A percentile compares a stretch with the other conserved stretches of the same genome.
Evolutionary conservation across 1,140 invertebrate species (phyloP).

Genomic region (Drosophila pseudoobscura): DNA sequence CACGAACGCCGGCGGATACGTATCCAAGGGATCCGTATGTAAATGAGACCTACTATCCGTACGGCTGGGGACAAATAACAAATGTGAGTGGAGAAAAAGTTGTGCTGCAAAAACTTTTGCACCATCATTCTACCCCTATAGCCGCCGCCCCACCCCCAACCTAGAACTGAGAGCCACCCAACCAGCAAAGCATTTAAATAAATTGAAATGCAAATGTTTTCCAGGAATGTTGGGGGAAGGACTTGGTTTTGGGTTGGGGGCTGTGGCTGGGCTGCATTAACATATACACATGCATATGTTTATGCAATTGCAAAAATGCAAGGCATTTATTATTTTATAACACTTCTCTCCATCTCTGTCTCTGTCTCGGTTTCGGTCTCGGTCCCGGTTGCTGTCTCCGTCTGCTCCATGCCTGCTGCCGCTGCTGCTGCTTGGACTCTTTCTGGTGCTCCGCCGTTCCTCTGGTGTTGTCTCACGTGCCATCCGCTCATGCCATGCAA

Average conservation of each 20-base stretch:
- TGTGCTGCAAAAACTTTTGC: conserved; percentile 60
- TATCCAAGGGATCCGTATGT: conserved; percentile 91
- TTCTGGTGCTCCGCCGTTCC: conserved; percentile 1
- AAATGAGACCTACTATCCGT: conserved; percentile 87
- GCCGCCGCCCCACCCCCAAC: conserved; percentile 1
- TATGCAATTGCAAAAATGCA: conserved; percentile 81
- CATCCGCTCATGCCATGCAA: conserved; percentile 66
- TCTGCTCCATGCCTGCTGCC: conserved; percentile 15
- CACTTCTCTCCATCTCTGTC: conserved; percentile 48
- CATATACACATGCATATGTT: conserved; percentile 80
- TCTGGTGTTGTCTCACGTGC: conserved; percentile 65
- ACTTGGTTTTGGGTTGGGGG: background rate
- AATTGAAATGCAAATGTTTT: conserved; percentile 79
- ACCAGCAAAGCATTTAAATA: conserved; percentile 77
- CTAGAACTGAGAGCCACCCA: conserved; percentile 25
- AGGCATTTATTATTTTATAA: conserved; percentile 82
- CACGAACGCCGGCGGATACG: conserved; percentile 89
- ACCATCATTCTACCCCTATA: conserved; percentile 26
- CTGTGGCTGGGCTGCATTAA: conserved; percentile 56
- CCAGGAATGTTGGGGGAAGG: conserved; percentile 10
- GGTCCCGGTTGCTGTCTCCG: background rate
- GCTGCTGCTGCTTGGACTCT: conserved; percentile 10
- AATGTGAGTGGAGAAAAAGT: conserved; percentile 86
- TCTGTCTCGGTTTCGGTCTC: conserved; percentile 1
- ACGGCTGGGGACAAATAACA: conserved; percentile 91